Percentiles rank a stretch among this genome's conserved stretches.
phyloP scores from a whole-genome alignment of 2,888 invertebrate species.

The Pyrrhosoma nymphula region DNA sequence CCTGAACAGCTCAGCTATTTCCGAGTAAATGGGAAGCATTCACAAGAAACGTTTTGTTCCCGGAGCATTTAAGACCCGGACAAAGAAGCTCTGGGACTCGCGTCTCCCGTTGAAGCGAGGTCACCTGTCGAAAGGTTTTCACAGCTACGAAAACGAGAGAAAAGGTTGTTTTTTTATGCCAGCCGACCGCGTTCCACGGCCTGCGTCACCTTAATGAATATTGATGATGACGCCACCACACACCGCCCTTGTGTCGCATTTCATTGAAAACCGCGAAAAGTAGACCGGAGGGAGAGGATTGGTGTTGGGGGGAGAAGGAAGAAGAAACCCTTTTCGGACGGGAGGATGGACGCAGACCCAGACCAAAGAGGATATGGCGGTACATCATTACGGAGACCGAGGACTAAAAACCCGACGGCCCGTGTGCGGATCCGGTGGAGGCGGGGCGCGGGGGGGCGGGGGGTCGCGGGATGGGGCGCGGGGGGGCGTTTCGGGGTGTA shows the following conservation, averaged over 20 bases:
- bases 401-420: neutral
- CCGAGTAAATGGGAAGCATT: neutral
- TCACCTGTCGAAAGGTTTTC: neutral
- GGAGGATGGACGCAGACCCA: neutral
- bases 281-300: neutral
- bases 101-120: neutral
- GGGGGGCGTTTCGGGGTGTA: neutral
- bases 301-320: neutral
- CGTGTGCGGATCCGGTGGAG: neutral
- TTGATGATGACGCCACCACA: neutral
- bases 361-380: neutral
- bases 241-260: neutral
- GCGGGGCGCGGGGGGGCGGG: neutral
- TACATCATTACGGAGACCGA: neutral
- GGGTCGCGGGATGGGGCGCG: neutral
- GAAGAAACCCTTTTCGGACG: neutral
- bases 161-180: neutral
- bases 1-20: neutral
- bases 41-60: neutral
- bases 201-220: constrained; percentile 4
- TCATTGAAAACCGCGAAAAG: constrained; percentile 9
- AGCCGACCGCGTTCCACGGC: neutral
- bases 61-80: neutral
- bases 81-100: neutral
- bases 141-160: neutral